A percentile compares a stretch with the other conserved stretches of the same genome.
Conservation (phyloP, 2,113 vertebrate species). For the Rhabdornis inornatus region DNA sequence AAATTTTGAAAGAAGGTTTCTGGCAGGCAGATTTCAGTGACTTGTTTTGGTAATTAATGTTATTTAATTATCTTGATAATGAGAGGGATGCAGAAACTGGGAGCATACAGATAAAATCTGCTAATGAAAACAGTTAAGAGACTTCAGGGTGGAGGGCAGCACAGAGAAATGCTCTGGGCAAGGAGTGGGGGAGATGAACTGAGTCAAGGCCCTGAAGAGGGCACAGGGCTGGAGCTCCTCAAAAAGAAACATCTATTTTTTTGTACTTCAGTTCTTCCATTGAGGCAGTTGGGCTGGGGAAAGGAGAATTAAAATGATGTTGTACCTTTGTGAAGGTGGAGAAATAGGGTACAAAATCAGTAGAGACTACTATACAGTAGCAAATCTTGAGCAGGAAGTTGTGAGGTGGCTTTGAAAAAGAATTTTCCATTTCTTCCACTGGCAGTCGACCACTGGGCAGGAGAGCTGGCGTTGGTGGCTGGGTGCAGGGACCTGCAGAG, state of each 20-base stretch:
- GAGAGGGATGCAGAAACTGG: background rate
- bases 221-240: accelerated
- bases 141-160: background rate
- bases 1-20: background rate
- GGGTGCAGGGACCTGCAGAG: background rate
- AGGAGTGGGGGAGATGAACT: background rate
- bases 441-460: accelerated
- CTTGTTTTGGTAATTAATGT: background rate
- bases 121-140: background rate
- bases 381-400: background rate
- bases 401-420: background rate
- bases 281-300: background rate
- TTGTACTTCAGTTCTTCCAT: background rate
- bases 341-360: background rate
- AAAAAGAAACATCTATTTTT: background rate
- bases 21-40: background rate
- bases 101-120: background rate
- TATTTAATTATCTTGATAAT: background rate
- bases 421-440: background rate
- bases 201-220: background rate
- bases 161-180: accelerated
- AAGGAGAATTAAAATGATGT: background rate
- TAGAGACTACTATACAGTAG: accelerated
- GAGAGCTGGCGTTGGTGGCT: background rate
- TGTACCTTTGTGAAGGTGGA: background rate